Percentiles rank a stretch among this genome's conserved stretches.
Conservation (phyloP, 2,113 vertebrate genomes). For the Sinocyclocheilus maitianheensis region DNA sequence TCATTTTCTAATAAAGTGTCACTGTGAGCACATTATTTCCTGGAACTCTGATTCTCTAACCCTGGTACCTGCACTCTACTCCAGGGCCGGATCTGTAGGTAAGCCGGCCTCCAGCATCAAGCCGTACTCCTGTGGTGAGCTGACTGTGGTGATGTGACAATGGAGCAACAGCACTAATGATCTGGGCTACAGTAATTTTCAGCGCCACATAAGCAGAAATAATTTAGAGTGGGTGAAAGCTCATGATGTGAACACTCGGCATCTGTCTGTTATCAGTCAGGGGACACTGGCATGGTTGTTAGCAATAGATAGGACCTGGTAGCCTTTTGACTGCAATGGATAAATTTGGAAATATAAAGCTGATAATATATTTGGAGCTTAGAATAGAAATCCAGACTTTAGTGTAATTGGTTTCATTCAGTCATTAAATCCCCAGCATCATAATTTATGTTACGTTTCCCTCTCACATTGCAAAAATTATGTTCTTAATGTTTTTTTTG, state of each 20-base stretch:
- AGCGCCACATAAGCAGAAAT: slow-evolving; percentile 22
- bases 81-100: neutral
- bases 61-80: neutral
- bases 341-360: neutral
- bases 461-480: neutral
- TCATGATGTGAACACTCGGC: slow-evolving; percentile 2
- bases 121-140: neutral
- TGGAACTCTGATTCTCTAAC: neutral
- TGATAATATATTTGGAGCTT: neutral
- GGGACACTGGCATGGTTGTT: slow-evolving; percentile 12
- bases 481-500: neutral
- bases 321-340: neutral
- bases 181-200: neutral
- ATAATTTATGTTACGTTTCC: neutral
- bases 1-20: neutral
- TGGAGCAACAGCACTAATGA: slow-evolving; percentile 7
- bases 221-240: neutral
- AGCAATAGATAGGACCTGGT: neutral
- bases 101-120: neutral
- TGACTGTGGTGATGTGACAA: slow-evolving; percentile 24
- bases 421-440: neutral
- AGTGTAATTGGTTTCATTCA: neutral
- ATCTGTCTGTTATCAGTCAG: slow-evolving; percentile 8
- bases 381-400: neutral
- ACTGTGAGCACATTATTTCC: slow-evolving; percentile 12